These are phyloP conservation scores for Thaumatotibia leucotreta DNA, from an alignment of 1,140 invertebrate genomes.

Conservation along the genomic window DNA sequence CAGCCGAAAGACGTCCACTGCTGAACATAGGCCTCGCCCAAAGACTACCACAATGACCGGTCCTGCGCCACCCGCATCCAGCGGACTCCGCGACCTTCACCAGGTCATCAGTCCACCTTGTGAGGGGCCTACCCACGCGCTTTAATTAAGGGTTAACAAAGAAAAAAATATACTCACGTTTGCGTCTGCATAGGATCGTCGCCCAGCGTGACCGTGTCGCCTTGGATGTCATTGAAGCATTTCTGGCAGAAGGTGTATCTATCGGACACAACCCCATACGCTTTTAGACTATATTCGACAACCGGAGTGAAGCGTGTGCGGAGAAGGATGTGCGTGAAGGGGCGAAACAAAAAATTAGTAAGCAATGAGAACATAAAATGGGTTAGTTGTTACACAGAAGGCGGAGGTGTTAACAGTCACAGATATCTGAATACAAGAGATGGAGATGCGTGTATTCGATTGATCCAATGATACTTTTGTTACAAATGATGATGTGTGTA, in stretches of 20 bases:
- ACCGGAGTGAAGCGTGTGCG: conserved; percentile 53
- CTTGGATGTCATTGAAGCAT: conserved; percentile 99
- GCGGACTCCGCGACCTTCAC: too few relatives aligned
- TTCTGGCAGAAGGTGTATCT: conserved; percentile 99
- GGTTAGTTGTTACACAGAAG: conserved; percentile 53
- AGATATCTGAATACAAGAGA: neutral
- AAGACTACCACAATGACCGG: too few relatives aligned
- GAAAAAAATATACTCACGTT: conserved; percentile 90
- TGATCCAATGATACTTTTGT: too few relatives aligned
- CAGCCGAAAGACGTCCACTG: too few relatives aligned
- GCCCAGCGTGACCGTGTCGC: conserved; percentile 96
- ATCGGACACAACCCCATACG: conserved; percentile 86
- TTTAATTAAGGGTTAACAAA: too few relatives aligned
- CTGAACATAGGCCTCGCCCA: too few relatives aligned
- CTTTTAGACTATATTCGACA: conserved; percentile 70
- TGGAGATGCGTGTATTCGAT: neutral
- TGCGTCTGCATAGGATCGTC: conserved; percentile 97
- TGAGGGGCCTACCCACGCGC: too few relatives aligned
- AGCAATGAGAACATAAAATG: conserved; percentile 65
- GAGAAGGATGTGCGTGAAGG: conserved; percentile 65
- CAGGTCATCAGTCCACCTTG: too few relatives aligned
- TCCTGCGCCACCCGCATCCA: too few relatives aligned
- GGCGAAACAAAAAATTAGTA: conserved; percentile 72
- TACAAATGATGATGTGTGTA: neutral
- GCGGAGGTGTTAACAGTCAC: neutral